Base-by-base conservation (phyloP, 2,113 vertebrate species). In the Toxotes jaculatrix region DNA sequence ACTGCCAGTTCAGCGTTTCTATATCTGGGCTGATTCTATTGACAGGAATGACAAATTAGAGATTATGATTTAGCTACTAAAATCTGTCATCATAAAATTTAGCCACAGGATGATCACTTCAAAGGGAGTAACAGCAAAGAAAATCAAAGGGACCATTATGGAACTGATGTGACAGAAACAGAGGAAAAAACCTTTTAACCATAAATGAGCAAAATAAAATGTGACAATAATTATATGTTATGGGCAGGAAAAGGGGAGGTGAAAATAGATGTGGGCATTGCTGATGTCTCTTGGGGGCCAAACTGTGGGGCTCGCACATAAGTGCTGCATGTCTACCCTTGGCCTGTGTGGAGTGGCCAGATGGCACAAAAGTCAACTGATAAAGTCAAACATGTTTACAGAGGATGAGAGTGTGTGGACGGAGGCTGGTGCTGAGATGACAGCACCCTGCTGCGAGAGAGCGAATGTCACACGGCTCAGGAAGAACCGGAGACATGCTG, bases 281-380 rank as follows among this genome's bases (percentile, higher is more conserved):
- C 56, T 47, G 23, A 68, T 60, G 64, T 88, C 85, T 84, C 86
- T 55, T 40, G 71, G 61, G 65, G 77, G 49, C 36, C 23, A 69
- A 79, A 74, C 78, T 80, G 59, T 73, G 80, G 80, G 63, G 72
- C 64, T 78, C 55, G 4, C 31, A 66, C 60, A 71, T 80, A 74
- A 85, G 66, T 38, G 75, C 31, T 77, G 51, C 70, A 27, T 63
- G 85, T 87, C 85, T 51, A 43, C 38, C 65, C 66, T 77, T 17
- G 19, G 80, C 56, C 74, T 23, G 64, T n/a, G 80, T 45, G 75
- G 53, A 82, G 70, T 16, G 49, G 65, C 70, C 92, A 92, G 91
- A 93, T 93, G 92, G 91, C 86, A 79, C 66, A 79, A 77, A 88
- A 91, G 89, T 91, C 91, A 88, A 90, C 72, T 51, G 77, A 82